A percentile compares a stretch with the other conserved stretches of the same genome.
Conservation (phyloP, 1,140 invertebrate species). For the Babylonia areolata region DNA sequence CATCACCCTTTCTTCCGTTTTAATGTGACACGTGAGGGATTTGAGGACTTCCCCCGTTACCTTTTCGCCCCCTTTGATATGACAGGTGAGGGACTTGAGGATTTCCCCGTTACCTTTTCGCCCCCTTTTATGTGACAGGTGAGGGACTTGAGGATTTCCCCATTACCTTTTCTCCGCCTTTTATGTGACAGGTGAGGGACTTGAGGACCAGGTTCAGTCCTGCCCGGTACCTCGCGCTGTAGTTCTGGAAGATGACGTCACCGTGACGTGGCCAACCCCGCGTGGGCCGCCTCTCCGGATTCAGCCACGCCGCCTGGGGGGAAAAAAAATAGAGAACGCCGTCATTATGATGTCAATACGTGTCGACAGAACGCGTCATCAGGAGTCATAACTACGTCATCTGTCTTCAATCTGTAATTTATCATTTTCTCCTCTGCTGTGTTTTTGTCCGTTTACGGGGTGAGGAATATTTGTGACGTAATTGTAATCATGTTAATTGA, state of each 20-base stretch:
- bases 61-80: not conserved
- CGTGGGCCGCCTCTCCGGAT: slow-evolving; percentile 42
- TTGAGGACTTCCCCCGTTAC: not conserved
- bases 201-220: slow-evolving; percentile 70
- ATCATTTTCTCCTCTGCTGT: no score
- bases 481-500: no score
- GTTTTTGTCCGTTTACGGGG: no score
- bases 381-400: no score
- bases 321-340: no score
- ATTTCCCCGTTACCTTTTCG: slow-evolving; percentile 77
- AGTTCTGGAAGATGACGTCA: slow-evolving; percentile 85
- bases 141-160: slow-evolving; percentile 64
- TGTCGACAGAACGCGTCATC: no score
- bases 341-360: no score
- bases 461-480: no score
- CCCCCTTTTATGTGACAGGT: slow-evolving; percentile 63
- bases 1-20: not conserved
- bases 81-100: not conserved
- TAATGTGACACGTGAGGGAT: not conserved
- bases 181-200: slow-evolving; percentile 65
- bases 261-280: slow-evolving; percentile 78
- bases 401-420: no score
- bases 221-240: slow-evolving; percentile 72
- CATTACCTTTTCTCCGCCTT: slow-evolving; percentile 76
- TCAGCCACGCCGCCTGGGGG: slow-evolving; percentile 59